Evolutionary conservation across 2,888 invertebrate species (phyloP).

Genomic region (Apotomis betuletana): DNA sequence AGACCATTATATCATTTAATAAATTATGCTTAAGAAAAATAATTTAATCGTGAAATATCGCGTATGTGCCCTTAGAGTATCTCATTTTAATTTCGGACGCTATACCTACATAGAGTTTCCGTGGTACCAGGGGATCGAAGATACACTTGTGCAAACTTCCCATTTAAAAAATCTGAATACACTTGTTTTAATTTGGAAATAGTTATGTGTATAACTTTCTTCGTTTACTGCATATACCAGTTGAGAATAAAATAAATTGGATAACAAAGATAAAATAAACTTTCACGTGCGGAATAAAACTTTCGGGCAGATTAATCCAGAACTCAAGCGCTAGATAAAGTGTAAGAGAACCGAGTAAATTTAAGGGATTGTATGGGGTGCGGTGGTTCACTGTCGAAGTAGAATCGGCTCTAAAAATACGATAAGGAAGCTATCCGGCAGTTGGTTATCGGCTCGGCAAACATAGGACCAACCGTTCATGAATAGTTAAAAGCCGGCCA

Average conservation of each 20-base stretch:
- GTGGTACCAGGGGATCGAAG: too few relatives aligned
- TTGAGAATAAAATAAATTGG: neutral
- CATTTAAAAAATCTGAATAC: too few relatives aligned
- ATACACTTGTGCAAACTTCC: too few relatives aligned
- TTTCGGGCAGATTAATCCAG: neutral
- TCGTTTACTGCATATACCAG: neutral
- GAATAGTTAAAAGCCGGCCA: slow-evolving; percentile 68
- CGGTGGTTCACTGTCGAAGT: slow-evolving; percentile 35
- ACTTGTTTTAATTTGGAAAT: neutral
- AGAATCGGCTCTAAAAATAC: slow-evolving; percentile 59
- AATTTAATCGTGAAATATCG: neutral
- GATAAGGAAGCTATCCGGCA: slow-evolving; percentile 65
- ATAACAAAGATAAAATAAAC: neutral
- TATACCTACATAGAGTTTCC: too few relatives aligned
- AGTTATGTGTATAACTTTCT: neutral
- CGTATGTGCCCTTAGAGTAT: too few relatives aligned
- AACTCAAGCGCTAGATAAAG: neutral
- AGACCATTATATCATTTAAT: neutral
- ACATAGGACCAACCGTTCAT: slow-evolving; percentile 64
- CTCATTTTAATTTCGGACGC: too few relatives aligned
- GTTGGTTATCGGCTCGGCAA: slow-evolving; percentile 64
- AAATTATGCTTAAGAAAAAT: neutral
- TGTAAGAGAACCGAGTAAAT: neutral
- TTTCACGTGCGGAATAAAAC: neutral
- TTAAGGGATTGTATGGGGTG: slow-evolving; percentile 13